A percentile compares a stretch with the other conserved stretches of the same genome.
These are phyloP conservation scores for Chelidonichthys spinosus DNA, from an alignment of 2,797 vertebrate species.

Conservation along the genomic window DNA sequence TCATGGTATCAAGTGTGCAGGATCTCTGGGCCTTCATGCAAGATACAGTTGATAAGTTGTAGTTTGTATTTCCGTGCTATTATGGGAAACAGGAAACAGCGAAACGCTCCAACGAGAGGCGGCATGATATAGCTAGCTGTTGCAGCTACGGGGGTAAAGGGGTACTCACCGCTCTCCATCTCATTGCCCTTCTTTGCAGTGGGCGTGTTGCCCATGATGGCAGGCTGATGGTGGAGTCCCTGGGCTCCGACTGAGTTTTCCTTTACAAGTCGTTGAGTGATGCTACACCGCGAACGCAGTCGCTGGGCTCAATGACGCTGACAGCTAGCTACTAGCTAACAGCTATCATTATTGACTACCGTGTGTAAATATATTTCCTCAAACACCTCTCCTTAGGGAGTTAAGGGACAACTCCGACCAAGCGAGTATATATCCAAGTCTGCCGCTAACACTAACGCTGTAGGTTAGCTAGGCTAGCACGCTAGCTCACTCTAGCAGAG, in stretches of 20 bases:
- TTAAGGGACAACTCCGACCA: conserved; percentile 38
- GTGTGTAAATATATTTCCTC: conserved; percentile 24
- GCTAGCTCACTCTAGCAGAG: conserved; percentile 48
- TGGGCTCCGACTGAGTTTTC: conserved; percentile 67
- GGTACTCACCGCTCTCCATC: conserved; percentile 90
- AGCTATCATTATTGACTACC: conserved; percentile 70
- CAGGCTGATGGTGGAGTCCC: conserved; percentile 79
- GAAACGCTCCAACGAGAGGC: not conserved
- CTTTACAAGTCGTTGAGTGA: conserved; percentile 63
- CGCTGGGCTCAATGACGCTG: conserved; percentile 58
- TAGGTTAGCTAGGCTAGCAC: conserved; percentile 54
- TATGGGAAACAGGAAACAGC: conserved; percentile 60
- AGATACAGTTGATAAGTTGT: conserved; percentile 13
- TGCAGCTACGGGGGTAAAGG: conserved; percentile 15
- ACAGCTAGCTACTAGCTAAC: conserved; percentile 77
- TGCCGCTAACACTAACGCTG: conserved; percentile 41
- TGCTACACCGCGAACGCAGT: conserved; percentile 60
- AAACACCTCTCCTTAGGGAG: not conserved
- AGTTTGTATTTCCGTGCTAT: not conserved
- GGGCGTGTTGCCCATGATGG: conserved; percentile 94
- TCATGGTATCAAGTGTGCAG: not conserved
- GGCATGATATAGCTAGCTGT: conserved; percentile 13
- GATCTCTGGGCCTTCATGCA: conserved; percentile 33
- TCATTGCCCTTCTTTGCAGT: conserved; percentile 95
- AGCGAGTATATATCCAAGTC: conserved; percentile 45